Conservation (phyloP, 2,888 invertebrate species). For the Oxycera nigricornis region DNA sequence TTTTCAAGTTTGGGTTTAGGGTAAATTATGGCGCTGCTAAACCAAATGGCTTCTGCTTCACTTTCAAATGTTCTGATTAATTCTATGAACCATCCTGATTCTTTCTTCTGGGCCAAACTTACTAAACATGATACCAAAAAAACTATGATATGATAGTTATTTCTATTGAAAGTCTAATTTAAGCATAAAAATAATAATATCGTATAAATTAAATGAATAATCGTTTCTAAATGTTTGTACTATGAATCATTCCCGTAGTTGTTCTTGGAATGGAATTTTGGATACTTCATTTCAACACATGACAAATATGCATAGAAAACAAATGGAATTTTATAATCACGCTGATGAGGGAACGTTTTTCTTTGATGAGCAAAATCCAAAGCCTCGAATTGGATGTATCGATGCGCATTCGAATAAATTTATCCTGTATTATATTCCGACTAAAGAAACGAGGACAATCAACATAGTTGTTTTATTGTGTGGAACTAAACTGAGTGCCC, state of each 20-base stretch:
- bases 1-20: too few relatives aligned
- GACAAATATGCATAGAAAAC: neutral
- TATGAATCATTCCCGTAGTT: neutral
- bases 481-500: neutral
- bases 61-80: too few relatives aligned
- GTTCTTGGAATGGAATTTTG: slow-evolving; percentile 3
- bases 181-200: neutral
- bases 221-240: neutral
- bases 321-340: neutral
- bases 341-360: neutral
- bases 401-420: neutral
- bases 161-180: neutral
- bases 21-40: too few relatives aligned
- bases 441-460: neutral
- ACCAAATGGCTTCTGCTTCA: too few relatives aligned
- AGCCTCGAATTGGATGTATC: neutral
- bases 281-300: slow-evolving; percentile 5
- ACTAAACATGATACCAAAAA: neutral
- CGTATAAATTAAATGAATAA: neutral
- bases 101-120: neutral
- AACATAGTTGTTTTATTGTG: neutral
- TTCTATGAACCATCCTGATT: neutral
- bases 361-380: neutral
- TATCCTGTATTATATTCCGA: neutral
- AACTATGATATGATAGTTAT: neutral